Conservation (phyloP, 2,113 vertebrate genomes). For the Hydrolagus affinis region DNA sequence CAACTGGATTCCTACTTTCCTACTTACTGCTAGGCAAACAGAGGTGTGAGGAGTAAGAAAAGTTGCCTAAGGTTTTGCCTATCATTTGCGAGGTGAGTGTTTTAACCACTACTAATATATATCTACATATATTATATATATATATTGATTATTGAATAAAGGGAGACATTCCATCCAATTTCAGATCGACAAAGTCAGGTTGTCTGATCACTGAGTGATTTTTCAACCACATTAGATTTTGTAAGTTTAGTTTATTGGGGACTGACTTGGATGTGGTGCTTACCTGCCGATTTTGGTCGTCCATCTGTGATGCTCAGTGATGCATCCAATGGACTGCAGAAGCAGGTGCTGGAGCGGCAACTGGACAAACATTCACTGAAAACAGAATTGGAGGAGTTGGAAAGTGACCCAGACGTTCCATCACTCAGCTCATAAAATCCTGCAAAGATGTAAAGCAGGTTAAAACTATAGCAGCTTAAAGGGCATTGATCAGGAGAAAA, state of each 20-base stretch:
- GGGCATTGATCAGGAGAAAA: not conserved
- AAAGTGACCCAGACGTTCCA: conserved; percentile 79
- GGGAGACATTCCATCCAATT: not conserved
- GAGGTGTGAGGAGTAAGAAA: too few species aligned
- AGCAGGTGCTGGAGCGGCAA: conserved; percentile 82
- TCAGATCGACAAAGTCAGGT: not conserved
- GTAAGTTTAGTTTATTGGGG: conserved; percentile 27
- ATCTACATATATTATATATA: too few species aligned
- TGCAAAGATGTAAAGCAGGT: conserved; percentile 41
- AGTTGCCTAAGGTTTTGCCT: too few species aligned
- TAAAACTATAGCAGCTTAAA: not conserved
- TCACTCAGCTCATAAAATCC: conserved; percentile 95
- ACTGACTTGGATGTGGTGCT: conserved; percentile 39
- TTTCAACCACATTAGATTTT: not conserved
- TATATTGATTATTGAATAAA: not conserved
- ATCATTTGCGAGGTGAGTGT: too few species aligned
- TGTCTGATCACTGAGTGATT: not conserved
- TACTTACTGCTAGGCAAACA: too few species aligned
- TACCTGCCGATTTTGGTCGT: conserved; percentile 76
- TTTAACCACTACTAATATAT: too few species aligned
- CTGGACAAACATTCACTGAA: conserved; percentile 92
- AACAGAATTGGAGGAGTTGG: conserved; percentile 93
- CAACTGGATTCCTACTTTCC: too few species aligned
- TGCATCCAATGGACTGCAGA: conserved; percentile 76
- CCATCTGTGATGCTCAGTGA: conserved; percentile 70